phyloP scores from a whole-genome alignment of 2,888 invertebrate species.

The Seira musarum region DNA sequence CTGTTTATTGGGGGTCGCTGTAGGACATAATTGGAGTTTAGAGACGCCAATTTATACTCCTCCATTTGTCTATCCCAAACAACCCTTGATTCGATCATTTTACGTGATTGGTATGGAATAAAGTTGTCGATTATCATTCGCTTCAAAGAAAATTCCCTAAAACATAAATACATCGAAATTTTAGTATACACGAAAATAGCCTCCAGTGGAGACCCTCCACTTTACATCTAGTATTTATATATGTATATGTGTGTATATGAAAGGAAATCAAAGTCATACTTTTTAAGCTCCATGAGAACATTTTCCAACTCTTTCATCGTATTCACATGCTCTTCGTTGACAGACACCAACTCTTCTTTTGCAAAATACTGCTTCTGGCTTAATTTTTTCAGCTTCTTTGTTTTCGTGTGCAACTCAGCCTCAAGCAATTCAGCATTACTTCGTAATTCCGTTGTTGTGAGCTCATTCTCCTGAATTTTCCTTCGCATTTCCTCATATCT shows the following conservation, averaged over 20 bases:
- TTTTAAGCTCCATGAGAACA: conserved; percentile 91
- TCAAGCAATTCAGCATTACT: conserved; percentile 93
- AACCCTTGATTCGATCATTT: conserved; percentile 64
- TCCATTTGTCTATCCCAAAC: conserved; percentile 65
- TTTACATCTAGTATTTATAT: no score
- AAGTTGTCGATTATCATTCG: conserved; percentile 92
- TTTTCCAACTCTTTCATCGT: conserved; percentile 94
- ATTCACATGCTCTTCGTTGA: conserved; percentile 89
- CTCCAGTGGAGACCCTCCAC: no score
- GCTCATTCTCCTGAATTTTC: conserved; percentile 93
- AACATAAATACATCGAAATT: conserved; percentile 1
- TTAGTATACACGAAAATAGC: conserved; percentile 21
- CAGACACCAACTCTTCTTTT: conserved; percentile 85
- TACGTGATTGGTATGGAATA: conserved; percentile 79
- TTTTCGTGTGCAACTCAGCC: conserved; percentile 97
- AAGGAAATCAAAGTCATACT: conserved; percentile 71
- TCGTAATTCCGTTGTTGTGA: conserved; percentile 90
- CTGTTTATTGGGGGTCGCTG: conserved; percentile 64
- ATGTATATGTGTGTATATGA: not conserved
- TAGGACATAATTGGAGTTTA: conserved; percentile 59
- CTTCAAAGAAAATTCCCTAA: conserved; percentile 88
- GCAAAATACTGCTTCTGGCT: conserved; percentile 85
- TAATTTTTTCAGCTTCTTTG: conserved; percentile 92
- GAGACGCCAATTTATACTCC: conserved; percentile 61
- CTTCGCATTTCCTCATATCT: conserved; percentile 91